A percentile compares a stretch with the other conserved stretches of the same genome.
These are phyloP conservation scores for Limnephilus lunatus DNA, from an alignment of 2,888 invertebrate genomes.

Conservation along the genomic window DNA sequence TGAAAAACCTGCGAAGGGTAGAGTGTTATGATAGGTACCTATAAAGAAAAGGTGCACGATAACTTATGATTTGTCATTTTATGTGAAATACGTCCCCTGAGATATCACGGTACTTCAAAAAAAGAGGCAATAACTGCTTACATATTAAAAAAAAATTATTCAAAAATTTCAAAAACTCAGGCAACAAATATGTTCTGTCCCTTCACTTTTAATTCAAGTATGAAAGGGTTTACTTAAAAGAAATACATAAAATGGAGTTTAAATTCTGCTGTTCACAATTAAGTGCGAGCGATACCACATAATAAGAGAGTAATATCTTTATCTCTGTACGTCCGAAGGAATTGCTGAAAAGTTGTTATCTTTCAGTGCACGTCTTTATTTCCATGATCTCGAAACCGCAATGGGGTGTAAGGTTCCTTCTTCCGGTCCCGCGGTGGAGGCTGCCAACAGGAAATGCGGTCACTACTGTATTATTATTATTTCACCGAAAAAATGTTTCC, in stretches of 20 bases:
- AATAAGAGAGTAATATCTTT: background rate
- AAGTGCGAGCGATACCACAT: background rate
- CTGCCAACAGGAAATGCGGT: slow-evolving; percentile 57
- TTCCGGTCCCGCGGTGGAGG: slow-evolving; percentile 41
- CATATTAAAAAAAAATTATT: too few species aligned
- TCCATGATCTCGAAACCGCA: slow-evolving; percentile 39
- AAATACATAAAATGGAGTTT: background rate
- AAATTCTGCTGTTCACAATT: background rate
- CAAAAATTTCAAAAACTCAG: too few species aligned
- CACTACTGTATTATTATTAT: slow-evolving; percentile 20
- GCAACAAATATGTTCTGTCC: too few species aligned
- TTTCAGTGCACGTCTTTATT: slow-evolving; percentile 31
- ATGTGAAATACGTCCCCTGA: too few species aligned
- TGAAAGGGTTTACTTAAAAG: too few species aligned
- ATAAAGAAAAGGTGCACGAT: too few species aligned
- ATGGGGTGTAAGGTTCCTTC: slow-evolving; percentile 35
- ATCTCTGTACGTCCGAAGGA: background rate
- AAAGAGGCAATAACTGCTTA: too few species aligned
- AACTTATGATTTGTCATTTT: too few species aligned
- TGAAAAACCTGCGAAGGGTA: too few species aligned
- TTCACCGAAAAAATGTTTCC: slow-evolving; percentile 34
- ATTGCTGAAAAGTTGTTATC: background rate
- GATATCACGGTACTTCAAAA: too few species aligned
- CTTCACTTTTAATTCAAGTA: too few species aligned
- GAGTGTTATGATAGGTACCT: too few species aligned